phyloP scores from a whole-genome alignment of 1,140 invertebrate species.

The Berghia stephanieae region DNA sequence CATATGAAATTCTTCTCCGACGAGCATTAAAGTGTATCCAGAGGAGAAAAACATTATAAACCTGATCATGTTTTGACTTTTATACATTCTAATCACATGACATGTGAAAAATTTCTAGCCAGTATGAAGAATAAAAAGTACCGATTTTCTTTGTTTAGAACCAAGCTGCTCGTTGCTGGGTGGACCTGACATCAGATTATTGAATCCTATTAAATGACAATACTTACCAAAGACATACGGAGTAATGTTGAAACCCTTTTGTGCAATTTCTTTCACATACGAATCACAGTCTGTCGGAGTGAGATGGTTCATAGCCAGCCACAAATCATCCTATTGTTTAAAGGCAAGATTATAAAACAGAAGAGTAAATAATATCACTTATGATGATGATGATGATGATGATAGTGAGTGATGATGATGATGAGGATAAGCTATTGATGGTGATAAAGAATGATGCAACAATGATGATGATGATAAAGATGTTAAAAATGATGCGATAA shows the following conservation, averaged over 20 bases:
- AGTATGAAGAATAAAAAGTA: neutral
- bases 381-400: neutral
- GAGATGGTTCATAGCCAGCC: constrained; percentile 77
- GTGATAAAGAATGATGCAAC: neutral
- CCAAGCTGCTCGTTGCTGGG: too few species aligned
- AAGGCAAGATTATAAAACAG: constrained; percentile 11
- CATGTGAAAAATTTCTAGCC: neutral
- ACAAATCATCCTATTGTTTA: constrained; percentile 72
- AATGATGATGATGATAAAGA: neutral
- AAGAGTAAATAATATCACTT: too few species aligned
- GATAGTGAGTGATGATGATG: too few species aligned
- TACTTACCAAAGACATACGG: constrained; percentile 70
- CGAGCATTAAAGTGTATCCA: too few species aligned
- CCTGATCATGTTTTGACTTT: neutral
- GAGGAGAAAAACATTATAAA: neutral
- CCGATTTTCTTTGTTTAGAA: too few species aligned
- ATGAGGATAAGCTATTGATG: neutral
- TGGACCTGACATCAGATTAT: too few species aligned
- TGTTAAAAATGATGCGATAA: neutral
- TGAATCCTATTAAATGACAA: constrained; percentile 1
- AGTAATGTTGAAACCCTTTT: constrained; percentile 70
- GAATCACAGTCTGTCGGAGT: constrained; percentile 70
- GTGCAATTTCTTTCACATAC: constrained; percentile 72
- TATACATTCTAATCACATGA: neutral
- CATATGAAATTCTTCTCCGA: too few species aligned